These are phyloP conservation scores for Drosophila differens DNA, from an alignment of 2,888 invertebrate species.

Conservation along the genomic window DNA sequence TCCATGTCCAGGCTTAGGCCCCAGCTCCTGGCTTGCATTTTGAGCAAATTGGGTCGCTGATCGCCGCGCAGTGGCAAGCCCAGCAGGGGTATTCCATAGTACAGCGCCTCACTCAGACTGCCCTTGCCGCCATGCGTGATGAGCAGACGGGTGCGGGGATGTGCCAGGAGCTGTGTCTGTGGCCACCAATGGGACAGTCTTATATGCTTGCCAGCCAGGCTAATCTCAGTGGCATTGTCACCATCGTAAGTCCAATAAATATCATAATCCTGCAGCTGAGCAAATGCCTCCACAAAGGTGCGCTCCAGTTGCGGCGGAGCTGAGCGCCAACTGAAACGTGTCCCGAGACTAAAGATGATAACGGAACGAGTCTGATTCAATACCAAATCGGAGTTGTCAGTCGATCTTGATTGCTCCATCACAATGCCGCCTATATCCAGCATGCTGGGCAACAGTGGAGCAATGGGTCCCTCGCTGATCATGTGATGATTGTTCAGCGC, in stretches of 20 bases:
- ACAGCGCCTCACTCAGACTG: constrained; percentile 91
- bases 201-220: constrained; percentile 74
- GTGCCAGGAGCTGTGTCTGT: constrained; percentile 91
- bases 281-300: constrained; percentile 50
- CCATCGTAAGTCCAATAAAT: constrained; percentile 75
- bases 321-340: constrained; percentile 64
- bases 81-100: constrained; percentile 91
- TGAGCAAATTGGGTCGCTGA: constrained; percentile 91
- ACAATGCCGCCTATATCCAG: constrained; percentile 82
- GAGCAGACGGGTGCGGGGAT: constrained; percentile 87
- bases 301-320: constrained; percentile 19
- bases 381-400: constrained; percentile 3
- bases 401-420: constrained; percentile 54
- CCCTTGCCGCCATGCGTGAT: constrained; percentile 87
- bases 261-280: constrained; percentile 49
- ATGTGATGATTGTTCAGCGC: constrained; percentile 79
- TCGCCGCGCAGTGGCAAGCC: constrained; percentile 92
- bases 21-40: constrained; percentile 88
- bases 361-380: constrained; percentile 41
- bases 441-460: constrained; percentile 74
- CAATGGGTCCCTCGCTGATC: constrained; percentile 79
- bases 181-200: constrained; percentile 85
- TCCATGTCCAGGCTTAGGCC: constrained; percentile 56
- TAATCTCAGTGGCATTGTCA: constrained; percentile 34
- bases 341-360: constrained; percentile 70